phyloP scores from a whole-genome alignment of 2,797 vertebrate genomes.

The Acropternis orthonyx region DNA sequence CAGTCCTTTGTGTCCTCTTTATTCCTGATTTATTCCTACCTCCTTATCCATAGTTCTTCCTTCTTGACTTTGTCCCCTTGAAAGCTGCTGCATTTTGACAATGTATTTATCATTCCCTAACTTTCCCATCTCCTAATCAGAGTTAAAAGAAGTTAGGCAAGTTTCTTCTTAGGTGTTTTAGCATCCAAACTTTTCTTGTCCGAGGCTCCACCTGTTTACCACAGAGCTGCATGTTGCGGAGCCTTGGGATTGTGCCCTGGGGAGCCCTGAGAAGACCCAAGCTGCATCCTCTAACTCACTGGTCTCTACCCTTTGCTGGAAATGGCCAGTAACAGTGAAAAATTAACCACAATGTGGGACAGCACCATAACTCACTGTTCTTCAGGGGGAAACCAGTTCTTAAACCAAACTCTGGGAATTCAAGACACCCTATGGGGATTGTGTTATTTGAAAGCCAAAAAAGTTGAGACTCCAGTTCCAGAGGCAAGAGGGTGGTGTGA shows the following conservation, averaged over 20 bases:
- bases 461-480: not conserved
- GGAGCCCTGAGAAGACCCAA: not conserved
- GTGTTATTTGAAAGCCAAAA: not conserved
- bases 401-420: not conserved
- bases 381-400: not conserved
- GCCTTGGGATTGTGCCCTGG: fast-evolving
- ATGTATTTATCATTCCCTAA: not conserved
- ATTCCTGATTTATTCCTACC: not conserved
- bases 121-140: not conserved
- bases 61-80: not conserved
- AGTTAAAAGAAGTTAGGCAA: not conserved
- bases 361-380: not conserved
- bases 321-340: not conserved
- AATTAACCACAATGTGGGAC: fast-evolving
- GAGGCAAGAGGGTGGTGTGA: not conserved
- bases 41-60: not conserved
- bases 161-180: not conserved
- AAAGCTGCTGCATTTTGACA: not conserved
- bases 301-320: not conserved
- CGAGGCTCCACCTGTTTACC: not conserved
- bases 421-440: not conserved
- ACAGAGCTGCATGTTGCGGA: not conserved
- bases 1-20: not conserved
- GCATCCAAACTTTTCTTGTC: not conserved
- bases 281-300: not conserved